Conservation (phyloP, 2,888 invertebrate genomes). For the Gnatocerus cornutus region DNA sequence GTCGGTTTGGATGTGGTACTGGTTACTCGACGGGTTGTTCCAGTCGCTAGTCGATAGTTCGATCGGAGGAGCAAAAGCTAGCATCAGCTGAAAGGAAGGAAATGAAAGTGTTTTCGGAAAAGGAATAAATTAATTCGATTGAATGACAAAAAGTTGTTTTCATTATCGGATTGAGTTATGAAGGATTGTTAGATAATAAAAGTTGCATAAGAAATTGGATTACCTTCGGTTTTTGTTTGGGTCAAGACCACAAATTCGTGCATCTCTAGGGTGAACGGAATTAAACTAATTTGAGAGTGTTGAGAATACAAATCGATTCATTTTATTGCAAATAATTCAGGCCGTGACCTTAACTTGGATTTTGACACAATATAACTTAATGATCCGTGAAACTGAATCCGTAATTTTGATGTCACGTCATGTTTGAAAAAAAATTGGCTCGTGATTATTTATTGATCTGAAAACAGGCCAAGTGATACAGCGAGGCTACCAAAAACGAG, state of each 20-base stretch:
- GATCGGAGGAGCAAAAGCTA: constrained; percentile 60
- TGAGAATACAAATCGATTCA: no score
- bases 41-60: constrained; percentile 71
- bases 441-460: no score
- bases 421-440: no score
- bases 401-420: constrained; percentile 3
- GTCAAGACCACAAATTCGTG: no score
- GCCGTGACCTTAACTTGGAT: background rate
- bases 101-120: constrained; percentile 19
- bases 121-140: constrained; percentile 5
- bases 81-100: constrained; percentile 63
- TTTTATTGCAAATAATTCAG: background rate
- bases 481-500: no score
- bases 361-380: constrained; percentile 7
- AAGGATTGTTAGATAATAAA: background rate
- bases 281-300: no score
- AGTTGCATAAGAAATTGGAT: background rate
- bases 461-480: no score
- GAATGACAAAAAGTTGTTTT: background rate
- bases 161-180: background rate
- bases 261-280: no score
- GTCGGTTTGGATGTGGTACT: constrained; percentile 94
- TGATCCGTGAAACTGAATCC: background rate
- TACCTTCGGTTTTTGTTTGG: background rate
- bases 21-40: constrained; percentile 78